These are phyloP conservation scores for Acanthurus leucopareius DNA, from an alignment of 2,797 vertebrate species.

Conservation along the genomic window DNA sequence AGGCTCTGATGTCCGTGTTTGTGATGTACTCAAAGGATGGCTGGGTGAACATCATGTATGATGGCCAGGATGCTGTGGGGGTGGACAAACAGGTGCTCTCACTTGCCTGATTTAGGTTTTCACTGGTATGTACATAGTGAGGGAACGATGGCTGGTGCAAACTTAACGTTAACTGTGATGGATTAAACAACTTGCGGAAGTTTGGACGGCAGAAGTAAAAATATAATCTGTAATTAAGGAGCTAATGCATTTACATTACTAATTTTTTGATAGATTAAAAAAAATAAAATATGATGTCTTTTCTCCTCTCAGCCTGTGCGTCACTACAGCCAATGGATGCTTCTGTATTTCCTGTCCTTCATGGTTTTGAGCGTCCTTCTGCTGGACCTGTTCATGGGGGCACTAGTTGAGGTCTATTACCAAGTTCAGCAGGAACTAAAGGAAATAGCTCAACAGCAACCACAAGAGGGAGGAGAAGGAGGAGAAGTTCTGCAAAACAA, in stretches of 20 bases:
- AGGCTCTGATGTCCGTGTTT: slow-evolving; percentile 94
- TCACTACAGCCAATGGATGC: slow-evolving; percentile 94
- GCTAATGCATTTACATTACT: too few relatives aligned
- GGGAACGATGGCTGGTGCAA: too few relatives aligned
- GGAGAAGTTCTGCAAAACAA: slow-evolving; percentile 91
- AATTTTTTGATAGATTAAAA: too few relatives aligned
- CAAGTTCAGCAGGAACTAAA: slow-evolving; percentile 92
- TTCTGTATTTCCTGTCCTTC: slow-evolving; percentile 95
- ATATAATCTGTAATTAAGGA: too few relatives aligned
- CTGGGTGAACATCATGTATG: slow-evolving; percentile 95
- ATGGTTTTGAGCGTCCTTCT: slow-evolving; percentile 95
- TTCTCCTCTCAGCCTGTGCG: slow-evolving; percentile 84
- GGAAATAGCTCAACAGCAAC: slow-evolving; percentile 80
- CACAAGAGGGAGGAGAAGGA: slow-evolving; percentile 24
- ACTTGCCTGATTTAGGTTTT: neutral
- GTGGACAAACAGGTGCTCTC: slow-evolving; percentile 89
- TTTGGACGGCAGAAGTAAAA: too few relatives aligned
- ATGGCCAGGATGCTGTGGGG: slow-evolving; percentile 91
- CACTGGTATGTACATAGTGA: too few relatives aligned
- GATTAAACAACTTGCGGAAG: too few relatives aligned
- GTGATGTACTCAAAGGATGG: slow-evolving; percentile 93
- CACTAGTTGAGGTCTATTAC: slow-evolving; percentile 95
- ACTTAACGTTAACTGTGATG: too few relatives aligned
- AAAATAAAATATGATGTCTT: neutral
- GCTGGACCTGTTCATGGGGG: slow-evolving; percentile 95